Evolutionary conservation across 2,797 vertebrate genomes (phyloP), one percentile per base, ranked within the genome.

Genomic region (Xiphorhynchus erythropygius): DNA sequence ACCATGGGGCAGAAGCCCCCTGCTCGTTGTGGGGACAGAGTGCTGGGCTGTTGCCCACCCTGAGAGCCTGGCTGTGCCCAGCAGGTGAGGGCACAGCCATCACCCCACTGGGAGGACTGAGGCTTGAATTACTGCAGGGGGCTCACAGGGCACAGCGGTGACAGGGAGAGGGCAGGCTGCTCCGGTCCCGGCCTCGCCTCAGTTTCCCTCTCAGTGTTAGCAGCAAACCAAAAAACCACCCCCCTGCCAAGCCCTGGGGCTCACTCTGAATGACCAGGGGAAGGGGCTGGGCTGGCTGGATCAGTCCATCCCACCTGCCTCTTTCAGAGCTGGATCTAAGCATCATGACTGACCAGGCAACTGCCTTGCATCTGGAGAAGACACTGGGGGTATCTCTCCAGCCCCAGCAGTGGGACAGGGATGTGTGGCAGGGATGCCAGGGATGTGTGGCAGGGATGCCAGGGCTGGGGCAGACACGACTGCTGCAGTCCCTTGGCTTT

Each of bases 91-190:
- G 17, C 69, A 65, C 1, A 0, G 56, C 32, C 55, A 41, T 68
- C 5, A 0, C 64, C 87, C 22, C 37, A 53, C 63, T 7, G 8
- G 68, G 49, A 91, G 79, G 68, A 42, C 73, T 41, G 4, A 5
- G 2, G 74, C 88, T 96, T 94, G 88, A 96, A 82, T 97, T 96
- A 95, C 96, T 91, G 94, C 81, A 94, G 89, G 65, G 12, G 35
- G 35, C 50, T 25, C 25, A 21, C 3, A 0, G 75, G 59, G 59
- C 3, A 2, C 65, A 24, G 77, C 24, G 1, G 0, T 0, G 1
- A 41, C 42, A 21, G 41, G 46, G n/a, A 44, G 22, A 23, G 0
- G 47, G 57, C 25, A 74, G 57, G 35, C 33, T 52, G 73, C 73
- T 41, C 21, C 8, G 16, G 16, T 56, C 77, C 59, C 16, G 28